Evolutionary conservation across 2,888 invertebrate species (phyloP).

Genomic region (Baronia brevicornis): DNA sequence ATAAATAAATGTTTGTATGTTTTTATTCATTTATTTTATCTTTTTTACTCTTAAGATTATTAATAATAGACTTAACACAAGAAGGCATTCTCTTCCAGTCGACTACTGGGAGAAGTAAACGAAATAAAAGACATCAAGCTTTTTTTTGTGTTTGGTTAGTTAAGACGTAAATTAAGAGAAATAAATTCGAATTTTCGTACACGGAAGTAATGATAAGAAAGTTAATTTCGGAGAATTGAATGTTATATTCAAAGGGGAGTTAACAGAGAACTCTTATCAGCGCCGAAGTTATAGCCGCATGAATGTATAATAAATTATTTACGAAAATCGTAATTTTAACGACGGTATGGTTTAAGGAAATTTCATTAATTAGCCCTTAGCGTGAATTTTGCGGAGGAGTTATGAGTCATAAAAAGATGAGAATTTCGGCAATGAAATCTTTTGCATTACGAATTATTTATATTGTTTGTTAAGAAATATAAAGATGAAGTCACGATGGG

Average conservation of each 20-base stretch:
- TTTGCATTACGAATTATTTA: slow-evolving; percentile 1
- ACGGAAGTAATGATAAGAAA: slow-evolving; percentile 30
- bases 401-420: too few relatives aligned
- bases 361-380: slow-evolving; percentile 21
- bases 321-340: slow-evolving; percentile 29
- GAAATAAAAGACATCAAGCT: too few relatives aligned
- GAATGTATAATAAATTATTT: slow-evolving; percentile 44
- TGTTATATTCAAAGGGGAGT: slow-evolving; percentile 27
- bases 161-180: background rate
- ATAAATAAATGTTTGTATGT: too few relatives aligned
- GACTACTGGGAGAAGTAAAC: too few relatives aligned
- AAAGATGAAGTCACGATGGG: slow-evolving; percentile 8
- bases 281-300: slow-evolving; percentile 38
- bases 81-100: too few relatives aligned
- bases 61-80: too few relatives aligned
- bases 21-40: too few relatives aligned
- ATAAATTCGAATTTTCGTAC: slow-evolving; percentile 6
- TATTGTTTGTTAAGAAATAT: slow-evolving; percentile 8
- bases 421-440: background rate
- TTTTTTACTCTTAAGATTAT: too few relatives aligned
- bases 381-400: too few relatives aligned
- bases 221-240: slow-evolving; percentile 37
- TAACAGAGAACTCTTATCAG: slow-evolving; percentile 36
- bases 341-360: slow-evolving; percentile 23
- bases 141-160: too few relatives aligned